Evolutionary conservation across 2,888 invertebrate species (phyloP).

Genomic region (Meghimatium bilineatum): DNA sequence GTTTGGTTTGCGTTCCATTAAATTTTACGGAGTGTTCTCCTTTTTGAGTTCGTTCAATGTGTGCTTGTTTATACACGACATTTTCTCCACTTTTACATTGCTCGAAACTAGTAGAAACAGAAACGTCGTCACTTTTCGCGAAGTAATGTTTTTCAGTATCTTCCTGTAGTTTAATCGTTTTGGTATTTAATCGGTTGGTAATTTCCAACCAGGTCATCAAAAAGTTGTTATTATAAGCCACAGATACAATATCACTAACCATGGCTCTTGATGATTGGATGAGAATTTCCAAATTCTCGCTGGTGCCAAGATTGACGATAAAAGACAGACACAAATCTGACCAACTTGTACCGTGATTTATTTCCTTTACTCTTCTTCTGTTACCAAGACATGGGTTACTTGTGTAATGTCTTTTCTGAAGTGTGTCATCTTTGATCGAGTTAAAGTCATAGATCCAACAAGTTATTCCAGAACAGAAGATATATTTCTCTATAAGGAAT

Average conservation of each 20-base stretch:
- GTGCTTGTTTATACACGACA: not conserved
- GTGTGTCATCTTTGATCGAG: not conserved
- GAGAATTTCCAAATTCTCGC: not conserved
- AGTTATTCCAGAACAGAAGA: not conserved
- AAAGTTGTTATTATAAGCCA: constrained; percentile 21
- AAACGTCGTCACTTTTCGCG: not conserved
- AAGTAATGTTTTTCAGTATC: not conserved
- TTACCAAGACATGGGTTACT: not conserved
- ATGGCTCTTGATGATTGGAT: not conserved
- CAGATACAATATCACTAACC: not conserved
- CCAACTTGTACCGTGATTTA: not conserved
- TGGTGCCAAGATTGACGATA: not conserved
- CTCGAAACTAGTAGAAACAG: not conserved
- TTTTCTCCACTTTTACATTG: not conserved
- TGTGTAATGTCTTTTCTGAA: not conserved
- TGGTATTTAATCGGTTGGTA: not conserved
- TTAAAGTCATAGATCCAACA: not conserved
- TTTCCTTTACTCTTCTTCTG: too few species aligned
- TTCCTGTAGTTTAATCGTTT: not conserved
- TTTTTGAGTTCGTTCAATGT: not conserved
- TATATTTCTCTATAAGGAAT: not conserved
- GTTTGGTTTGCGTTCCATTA: not conserved
- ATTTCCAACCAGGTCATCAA: not conserved
- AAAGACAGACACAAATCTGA: constrained; percentile 5
- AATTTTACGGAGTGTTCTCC: constrained; percentile 4